Evolutionary conservation across 2,113 vertebrate genomes (phyloP), one percentile per base, ranked within the genome.

Genomic region (Albula goreensis): DNA sequence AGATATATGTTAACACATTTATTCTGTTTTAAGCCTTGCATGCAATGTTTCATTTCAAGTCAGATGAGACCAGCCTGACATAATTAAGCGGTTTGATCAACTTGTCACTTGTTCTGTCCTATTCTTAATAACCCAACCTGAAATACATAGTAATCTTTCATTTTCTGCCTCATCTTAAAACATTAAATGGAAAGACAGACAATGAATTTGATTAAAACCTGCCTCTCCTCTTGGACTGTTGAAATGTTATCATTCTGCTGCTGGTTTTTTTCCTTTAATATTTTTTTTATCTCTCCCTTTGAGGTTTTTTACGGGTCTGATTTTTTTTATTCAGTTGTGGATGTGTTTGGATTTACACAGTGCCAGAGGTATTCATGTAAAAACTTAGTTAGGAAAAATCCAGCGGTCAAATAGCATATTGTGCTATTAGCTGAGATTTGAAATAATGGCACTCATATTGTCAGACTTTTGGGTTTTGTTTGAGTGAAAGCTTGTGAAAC

Each of bases 131-230:
- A 83, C 70, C 10, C n/a, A n/a, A 31, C 17, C 70, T 31, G 70
- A 74, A 74, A 22, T n/a, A 11, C 25, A 31, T 74, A 31, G 31
- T 74, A 74, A 74, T 81, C 78, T 49, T 60, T 50, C 82, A 53
- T n/a, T 25, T 83, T 82, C 81, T 31, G 31, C n/a, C 79, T 81
- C 85, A 81, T 82, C 57, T 83, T 85, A 50, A 85, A 51, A 85
- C 79, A 78, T 83, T n/a, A 13, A 48, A 84, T 70, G 57, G 78
- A 78, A 51, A 60, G 50, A 51, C 48, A 60, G 56, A 81, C 89
- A 87, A 84, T 86, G 53, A 83, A 86, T 88, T 52, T 90, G 85
- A 88, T 88, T 88, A 87, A 7, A 66, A 49, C 25, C 81, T 83
- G 89, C 50, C 85, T 86, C 83, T 82, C 25, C 85, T 25, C 70